Base-by-base conservation (phyloP, 2,113 vertebrate species). In the Seriola quinqueradiata region DNA sequence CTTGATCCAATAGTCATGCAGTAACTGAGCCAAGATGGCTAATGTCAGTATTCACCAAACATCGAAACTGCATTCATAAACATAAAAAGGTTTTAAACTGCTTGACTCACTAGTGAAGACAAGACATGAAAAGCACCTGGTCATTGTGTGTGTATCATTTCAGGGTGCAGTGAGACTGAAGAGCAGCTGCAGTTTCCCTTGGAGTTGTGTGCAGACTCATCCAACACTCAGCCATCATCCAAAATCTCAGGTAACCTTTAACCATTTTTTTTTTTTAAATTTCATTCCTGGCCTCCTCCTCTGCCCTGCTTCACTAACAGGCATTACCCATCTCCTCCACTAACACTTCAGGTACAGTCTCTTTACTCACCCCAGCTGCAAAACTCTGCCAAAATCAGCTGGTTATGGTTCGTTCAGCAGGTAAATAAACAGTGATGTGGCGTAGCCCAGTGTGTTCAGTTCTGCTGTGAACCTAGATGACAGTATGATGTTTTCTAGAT, bases 141-240 rank as follows among this genome's bases (percentile, higher is more conserved):
- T 0, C 10, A 70, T 40, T 71, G 38, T 65, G n/a, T 76, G 42
- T 75, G 7, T 58, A 10, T 73, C 8, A 54, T 79, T 90, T 64
- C 77, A 97, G 97, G 95, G 48, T 96, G 95, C 75, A 86, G 94
- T 77, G 98, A 99, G 83, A 96, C 95, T 23, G 98, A 99, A 82
- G 98, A 99, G 52, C 97, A 97, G 83, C 95, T 99, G 32, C 98
- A 99, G 66, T 99, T 99, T 90, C 92, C 97, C 0, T 17, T 99
- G 93, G 98, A 99, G 88, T 96, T 99, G 84, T 96, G 93, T 61
- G 95, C 96, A 23, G 98, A 99, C 79, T 87, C 94, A 0, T 93
- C 96, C 67, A 66, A 95, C n/a, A 89, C 94, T 34, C 96, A 96
- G 85, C 92, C 94, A 21, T 92, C 95, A 36, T 89, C 96, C 69